Conservation (phyloP, 2,113 vertebrate genomes). For the Eclectus roratus region DNA sequence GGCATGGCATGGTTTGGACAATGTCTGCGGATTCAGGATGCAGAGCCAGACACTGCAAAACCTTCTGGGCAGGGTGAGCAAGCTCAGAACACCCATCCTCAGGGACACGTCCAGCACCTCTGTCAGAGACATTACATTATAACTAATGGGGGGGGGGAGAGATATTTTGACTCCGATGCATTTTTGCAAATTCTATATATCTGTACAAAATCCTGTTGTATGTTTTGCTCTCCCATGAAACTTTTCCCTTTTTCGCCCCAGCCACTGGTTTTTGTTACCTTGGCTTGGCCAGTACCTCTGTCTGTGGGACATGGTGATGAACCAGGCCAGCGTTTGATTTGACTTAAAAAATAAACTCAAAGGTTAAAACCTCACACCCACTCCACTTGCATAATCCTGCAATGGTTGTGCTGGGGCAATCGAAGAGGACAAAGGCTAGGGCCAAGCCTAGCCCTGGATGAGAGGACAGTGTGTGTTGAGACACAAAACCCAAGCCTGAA, state of each 20-base stretch:
- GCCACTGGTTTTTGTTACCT: not conserved
- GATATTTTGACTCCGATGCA: not conserved
- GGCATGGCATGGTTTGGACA: too few relatives aligned
- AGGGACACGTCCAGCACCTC: not conserved
- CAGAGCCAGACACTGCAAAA: not conserved
- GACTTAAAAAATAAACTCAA: not conserved
- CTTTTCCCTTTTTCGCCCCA: not conserved
- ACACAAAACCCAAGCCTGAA: not conserved
- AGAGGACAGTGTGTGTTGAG: not conserved
- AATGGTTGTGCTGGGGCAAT: not conserved
- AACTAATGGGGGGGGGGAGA: not conserved
- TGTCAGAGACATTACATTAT: not conserved
- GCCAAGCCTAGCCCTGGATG: not conserved
- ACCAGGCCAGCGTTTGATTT: not conserved
- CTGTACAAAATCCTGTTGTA: not conserved
- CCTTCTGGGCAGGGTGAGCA: not conserved
- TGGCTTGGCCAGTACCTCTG: rapidly evolving
- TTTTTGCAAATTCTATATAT: not conserved
- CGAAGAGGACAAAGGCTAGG: not conserved
- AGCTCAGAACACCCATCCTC: not conserved
- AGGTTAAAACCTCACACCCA: not conserved
- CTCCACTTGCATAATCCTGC: not conserved
- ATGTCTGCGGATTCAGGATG: not conserved
- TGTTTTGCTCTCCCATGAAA: not conserved
- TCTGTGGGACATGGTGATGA: not conserved